These are phyloP conservation scores for Choristoneura fumiferana DNA, from an alignment of 1,140 invertebrate genomes.

Conservation along the genomic window DNA sequence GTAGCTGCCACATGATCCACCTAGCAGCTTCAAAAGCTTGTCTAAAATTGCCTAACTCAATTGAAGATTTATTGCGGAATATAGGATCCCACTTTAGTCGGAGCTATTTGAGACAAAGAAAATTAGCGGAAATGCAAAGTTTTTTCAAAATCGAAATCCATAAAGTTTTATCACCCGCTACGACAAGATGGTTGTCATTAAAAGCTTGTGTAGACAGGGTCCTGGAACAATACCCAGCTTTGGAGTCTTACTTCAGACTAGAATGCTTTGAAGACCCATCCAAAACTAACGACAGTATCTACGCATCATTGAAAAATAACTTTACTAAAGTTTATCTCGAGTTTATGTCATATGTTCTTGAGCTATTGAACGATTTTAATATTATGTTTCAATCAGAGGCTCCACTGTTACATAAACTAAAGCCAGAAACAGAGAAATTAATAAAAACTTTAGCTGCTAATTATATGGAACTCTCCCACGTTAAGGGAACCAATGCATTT, in stretches of 20 bases:
- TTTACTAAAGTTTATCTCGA: too few species aligned
- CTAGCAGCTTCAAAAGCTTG: constrained; percentile 40
- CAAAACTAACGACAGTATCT: not conserved
- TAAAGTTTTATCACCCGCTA: too few species aligned
- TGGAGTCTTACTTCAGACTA: too few species aligned
- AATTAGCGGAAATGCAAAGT: constrained; percentile 7
- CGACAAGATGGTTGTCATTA: too few species aligned
- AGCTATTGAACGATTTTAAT: constrained; percentile 47
- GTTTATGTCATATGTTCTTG: too few species aligned
- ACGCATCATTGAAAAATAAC: not conserved
- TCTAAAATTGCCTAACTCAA: constrained; percentile 28
- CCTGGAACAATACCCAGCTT: too few species aligned
- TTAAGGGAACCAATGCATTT: not conserved
- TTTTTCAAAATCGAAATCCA: constrained; percentile 7
- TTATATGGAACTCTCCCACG: constrained; percentile 4
- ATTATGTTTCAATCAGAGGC: constrained; percentile 47
- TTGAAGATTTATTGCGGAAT: constrained; percentile 19
- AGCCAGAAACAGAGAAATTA: constrained; percentile 32
- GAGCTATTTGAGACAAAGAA: not conserved
- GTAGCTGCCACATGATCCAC: constrained; percentile 45
- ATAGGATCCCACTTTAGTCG: constrained; percentile 7
- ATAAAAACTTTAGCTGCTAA: constrained; percentile 12
- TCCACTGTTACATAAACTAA: constrained; percentile 41
- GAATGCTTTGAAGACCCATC: constrained; percentile 11
- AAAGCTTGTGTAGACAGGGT: too few species aligned